A percentile compares a stretch with the other conserved stretches of the same genome.
phyloP scores from a whole-genome alignment of 1,140 invertebrate genomes.

The Zaprionus capensis region DNA sequence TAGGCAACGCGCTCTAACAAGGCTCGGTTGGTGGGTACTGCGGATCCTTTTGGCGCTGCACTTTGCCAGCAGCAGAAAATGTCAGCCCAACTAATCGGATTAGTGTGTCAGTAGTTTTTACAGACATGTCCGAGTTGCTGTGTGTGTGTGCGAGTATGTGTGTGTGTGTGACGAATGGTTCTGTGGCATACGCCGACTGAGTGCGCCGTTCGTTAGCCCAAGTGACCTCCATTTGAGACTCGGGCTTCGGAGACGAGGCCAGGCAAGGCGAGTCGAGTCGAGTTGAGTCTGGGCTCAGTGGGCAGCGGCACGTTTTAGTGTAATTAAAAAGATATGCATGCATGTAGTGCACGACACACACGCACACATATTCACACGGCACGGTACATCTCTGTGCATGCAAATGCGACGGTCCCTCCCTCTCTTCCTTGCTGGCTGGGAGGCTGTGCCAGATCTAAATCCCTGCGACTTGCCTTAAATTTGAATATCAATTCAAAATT shows the following conservation, averaged over 20 bases:
- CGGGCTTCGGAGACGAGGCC: constrained; percentile 2
- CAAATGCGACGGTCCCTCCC: constrained; percentile 22
- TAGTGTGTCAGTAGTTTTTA: constrained; percentile 76
- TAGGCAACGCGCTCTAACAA: constrained; percentile 23
- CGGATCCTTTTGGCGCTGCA: constrained; percentile 41
- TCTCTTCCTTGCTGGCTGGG: constrained; percentile 16
- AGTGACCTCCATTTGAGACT: constrained; percentile 71
- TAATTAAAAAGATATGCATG: constrained; percentile 80
- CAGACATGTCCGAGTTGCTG: constrained; percentile 19
- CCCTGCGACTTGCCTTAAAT: constrained; percentile 46
- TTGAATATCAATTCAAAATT: constrained; percentile 53
- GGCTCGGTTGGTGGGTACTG: constrained; percentile 27
- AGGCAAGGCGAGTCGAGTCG: too few species aligned
- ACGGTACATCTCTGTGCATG: constrained; percentile 19
- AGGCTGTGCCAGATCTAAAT: constrained; percentile 12
- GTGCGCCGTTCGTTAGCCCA: constrained; percentile 69
- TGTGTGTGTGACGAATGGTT: constrained; percentile 64
- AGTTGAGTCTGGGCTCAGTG: constrained; percentile 34
- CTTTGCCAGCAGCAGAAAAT: constrained; percentile 69
- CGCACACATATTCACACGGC: constrained; percentile 17
- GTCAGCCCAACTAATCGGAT: constrained; percentile 79
- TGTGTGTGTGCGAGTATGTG: constrained; percentile 9
- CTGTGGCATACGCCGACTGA: constrained; percentile 35
- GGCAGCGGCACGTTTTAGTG: constrained; percentile 76
- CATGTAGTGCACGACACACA: constrained; percentile 42